phyloP scores from a whole-genome alignment of 2,888 invertebrate genomes.

The Dendrolimus houi region DNA sequence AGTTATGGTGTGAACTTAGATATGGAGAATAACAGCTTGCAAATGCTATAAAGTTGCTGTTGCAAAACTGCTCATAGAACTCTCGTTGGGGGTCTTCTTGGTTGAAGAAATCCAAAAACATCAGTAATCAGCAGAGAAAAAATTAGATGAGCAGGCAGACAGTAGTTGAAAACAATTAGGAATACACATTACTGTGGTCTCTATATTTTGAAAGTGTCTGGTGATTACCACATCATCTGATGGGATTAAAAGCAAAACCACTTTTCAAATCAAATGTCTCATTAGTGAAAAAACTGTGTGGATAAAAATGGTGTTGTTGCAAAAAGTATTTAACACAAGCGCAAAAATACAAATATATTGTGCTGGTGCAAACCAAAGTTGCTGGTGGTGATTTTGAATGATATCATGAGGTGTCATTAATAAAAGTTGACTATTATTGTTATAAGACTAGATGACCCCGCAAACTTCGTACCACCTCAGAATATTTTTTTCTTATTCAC shows the following conservation, averaged over 20 bases:
- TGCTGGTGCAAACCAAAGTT: neutral
- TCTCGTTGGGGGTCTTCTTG: neutral
- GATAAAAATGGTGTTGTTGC: neutral
- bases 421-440: constrained; percentile 1
- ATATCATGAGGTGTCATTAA: neutral
- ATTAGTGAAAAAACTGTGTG: neutral
- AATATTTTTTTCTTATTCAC: too few species aligned
- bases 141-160: neutral
- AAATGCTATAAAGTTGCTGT: constrained; percentile 5
- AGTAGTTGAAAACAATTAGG: neutral
- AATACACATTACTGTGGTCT: neutral
- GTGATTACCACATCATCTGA: neutral
- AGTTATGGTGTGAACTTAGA: too few species aligned
- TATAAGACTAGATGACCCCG: too few species aligned
- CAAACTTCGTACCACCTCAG: too few species aligned
- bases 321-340: constrained; percentile 1
- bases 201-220: neutral
- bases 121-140: neutral
- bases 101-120: neutral
- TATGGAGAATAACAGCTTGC: constrained; percentile 1
- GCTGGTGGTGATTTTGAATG: neutral
- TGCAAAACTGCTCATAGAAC: constrained; percentile 1
- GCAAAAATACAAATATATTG: neutral
- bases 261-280: neutral
- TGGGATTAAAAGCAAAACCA: neutral